Percentiles rank a stretch among this genome's conserved stretches.
Conservation (phyloP, 2,888 invertebrate species). For the Drosophila stalkeri region DNA sequence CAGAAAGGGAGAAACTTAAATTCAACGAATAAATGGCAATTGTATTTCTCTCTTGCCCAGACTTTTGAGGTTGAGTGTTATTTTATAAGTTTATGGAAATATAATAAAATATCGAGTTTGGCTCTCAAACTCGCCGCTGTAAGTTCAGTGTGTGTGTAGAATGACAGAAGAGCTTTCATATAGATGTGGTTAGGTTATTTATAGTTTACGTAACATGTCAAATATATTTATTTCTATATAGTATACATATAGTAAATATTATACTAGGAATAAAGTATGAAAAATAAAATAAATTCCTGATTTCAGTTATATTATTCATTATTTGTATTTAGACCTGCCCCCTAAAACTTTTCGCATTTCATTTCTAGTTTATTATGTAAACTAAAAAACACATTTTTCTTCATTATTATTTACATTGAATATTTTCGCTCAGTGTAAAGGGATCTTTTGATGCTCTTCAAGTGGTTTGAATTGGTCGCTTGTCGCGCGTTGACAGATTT, state of each 20-base stretch:
- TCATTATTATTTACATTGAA: not conserved
- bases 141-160: not conserved
- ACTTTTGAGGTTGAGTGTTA: not conserved
- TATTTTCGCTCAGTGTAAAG: conserved; percentile 20
- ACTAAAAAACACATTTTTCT: not conserved
- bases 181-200: not conserved
- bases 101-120: not conserved
- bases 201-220: not conserved
- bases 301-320: not conserved
- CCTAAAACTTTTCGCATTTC: not conserved
- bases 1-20: not conserved
- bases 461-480: conserved; percentile 38
- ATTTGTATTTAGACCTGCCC: not conserved
- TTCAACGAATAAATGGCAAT: not conserved
- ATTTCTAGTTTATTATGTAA: not conserved
- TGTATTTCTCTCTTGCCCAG: not conserved
- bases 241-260: too few species aligned
- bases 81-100: not conserved
- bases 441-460: conserved; percentile 34
- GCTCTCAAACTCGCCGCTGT: not conserved
- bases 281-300: not conserved
- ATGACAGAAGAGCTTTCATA: not conserved
- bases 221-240: too few species aligned
- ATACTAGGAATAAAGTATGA: too few species aligned
- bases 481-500: conserved; percentile 50